Conservation (phyloP, 2,888 invertebrate genomes). For the Phrixothrix hirtus region DNA sequence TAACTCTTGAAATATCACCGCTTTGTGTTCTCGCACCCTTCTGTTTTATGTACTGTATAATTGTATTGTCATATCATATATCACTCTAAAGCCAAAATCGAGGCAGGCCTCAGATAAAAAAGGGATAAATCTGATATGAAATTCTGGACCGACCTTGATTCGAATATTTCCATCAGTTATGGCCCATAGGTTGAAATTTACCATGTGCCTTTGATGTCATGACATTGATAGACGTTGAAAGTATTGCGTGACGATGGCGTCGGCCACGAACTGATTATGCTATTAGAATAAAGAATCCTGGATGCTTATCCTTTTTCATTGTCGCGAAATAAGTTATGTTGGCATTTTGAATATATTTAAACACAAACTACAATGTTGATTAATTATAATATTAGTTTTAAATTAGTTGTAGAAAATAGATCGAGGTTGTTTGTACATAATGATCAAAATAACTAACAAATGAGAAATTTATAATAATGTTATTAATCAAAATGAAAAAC, state of each 20-base stretch:
- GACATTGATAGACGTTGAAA: conserved; percentile 20
- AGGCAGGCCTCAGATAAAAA: conserved; percentile 1
- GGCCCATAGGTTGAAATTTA: conserved; percentile 10
- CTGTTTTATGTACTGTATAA: conserved; percentile 1
- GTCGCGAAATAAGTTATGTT: too few relatives aligned
- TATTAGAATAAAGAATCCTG: conserved; percentile 15
- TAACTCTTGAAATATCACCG: background rate
- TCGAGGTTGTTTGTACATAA: too few relatives aligned
- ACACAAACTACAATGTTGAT: too few relatives aligned
- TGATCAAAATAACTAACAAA: too few relatives aligned
- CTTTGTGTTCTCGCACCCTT: background rate
- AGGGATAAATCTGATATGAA: conserved; percentile 4
- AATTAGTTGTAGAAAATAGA: too few relatives aligned
- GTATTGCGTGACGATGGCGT: conserved; percentile 18
- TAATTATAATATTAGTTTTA: too few relatives aligned
- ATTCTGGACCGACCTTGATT: conserved; percentile 6
- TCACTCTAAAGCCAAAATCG: background rate
- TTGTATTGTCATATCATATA: conserved; percentile 6
- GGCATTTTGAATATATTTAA: too few relatives aligned
- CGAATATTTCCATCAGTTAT: conserved; percentile 15
- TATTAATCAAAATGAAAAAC: too few relatives aligned
- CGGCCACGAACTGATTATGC: conserved; percentile 17
- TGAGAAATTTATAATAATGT: too few relatives aligned
- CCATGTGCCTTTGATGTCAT: conserved; percentile 14
- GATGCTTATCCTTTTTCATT: too few relatives aligned